Evolutionary conservation across 2,113 vertebrate genomes (phyloP).

Genomic region (Maccullochella peelii): DNA sequence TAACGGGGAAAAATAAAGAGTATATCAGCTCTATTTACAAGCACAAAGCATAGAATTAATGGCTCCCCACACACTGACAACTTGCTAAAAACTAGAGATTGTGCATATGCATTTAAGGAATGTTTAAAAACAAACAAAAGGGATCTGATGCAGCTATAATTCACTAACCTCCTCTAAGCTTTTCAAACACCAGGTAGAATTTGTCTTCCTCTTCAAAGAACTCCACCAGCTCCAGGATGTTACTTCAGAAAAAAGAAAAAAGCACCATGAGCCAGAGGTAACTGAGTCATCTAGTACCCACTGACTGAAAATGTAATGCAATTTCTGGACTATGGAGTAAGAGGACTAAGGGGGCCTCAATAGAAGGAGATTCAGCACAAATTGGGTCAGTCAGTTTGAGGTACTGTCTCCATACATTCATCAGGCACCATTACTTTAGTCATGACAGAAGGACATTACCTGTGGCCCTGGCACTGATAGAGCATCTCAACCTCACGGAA

Average conservation of each 20-base stretch:
- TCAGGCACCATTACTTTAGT: background rate
- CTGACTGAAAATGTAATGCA: background rate
- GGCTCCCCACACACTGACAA: background rate
- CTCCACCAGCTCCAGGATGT: conserved; percentile 96
- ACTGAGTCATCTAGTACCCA: background rate
- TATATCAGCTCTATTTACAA: conserved; percentile 28
- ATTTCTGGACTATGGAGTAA: background rate
- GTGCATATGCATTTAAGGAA: background rate
- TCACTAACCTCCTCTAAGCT: conserved; percentile 92
- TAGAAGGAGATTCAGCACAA: background rate
- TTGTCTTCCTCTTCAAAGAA: conserved; percentile 99
- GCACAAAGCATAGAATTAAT: background rate
- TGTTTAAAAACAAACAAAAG: conserved; percentile 14
- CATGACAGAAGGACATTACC: conserved; percentile 80
- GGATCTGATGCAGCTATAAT: conserved; percentile 1
- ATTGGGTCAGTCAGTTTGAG: background rate
- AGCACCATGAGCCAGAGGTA: background rate
- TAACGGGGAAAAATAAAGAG: conserved; percentile 54
- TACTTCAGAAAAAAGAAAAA: conserved; percentile 80
- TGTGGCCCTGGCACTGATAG: conserved; percentile 99
- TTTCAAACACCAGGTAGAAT: conserved; percentile 98
- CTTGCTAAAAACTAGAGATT: background rate
- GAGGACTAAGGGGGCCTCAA: background rate
- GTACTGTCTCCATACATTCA: background rate
- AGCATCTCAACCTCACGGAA: conserved; percentile 99